phyloP scores from a whole-genome alignment of 1,140 invertebrate genomes.

The Nephotettix cincticeps region DNA sequence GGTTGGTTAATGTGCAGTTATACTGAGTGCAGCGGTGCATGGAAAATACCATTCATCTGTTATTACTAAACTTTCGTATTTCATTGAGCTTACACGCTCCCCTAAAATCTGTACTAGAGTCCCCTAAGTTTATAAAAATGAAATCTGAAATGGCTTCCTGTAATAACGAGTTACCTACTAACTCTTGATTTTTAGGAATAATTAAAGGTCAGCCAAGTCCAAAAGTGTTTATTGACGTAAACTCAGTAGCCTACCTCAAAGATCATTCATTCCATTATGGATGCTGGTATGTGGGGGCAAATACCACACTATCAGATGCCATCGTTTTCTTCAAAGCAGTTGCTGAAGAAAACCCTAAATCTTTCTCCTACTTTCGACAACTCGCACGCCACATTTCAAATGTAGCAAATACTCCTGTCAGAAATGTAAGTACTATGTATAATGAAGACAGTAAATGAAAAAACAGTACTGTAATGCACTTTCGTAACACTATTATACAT shows the following conservation, averaged over 20 bases:
- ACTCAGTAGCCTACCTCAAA: slow-evolving; percentile 62
- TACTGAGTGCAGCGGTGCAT: no score
- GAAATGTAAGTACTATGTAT: slow-evolving; percentile 68
- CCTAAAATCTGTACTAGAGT: no score
- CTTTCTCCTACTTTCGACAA: slow-evolving; percentile 47
- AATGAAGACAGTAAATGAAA: no score
- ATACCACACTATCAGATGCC: slow-evolving; percentile 60
- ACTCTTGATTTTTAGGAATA: not conserved
- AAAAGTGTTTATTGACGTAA: slow-evolving; percentile 66
- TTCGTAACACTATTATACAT: no score
- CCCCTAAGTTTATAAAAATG: no score
- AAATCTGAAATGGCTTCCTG: no score
- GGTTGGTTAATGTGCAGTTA: no score
- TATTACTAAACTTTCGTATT: no score
- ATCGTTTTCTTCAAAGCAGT: slow-evolving; percentile 61
- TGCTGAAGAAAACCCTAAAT: slow-evolving; percentile 46
- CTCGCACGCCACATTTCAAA: slow-evolving; percentile 66
- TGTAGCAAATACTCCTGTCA: slow-evolving; percentile 68
- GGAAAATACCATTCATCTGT: no score
- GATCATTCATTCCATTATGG: slow-evolving; percentile 52
- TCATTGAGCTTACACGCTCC: no score
- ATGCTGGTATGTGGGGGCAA: slow-evolving; percentile 58
- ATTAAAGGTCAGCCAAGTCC: not conserved
- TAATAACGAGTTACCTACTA: no score
- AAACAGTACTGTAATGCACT: no score